Percentiles rank a stretch among this genome's conserved stretches.
These are phyloP conservation scores for Perognathus longimembris DNA, from an alignment of 2,113 vertebrate species.

Conservation along the genomic window DNA sequence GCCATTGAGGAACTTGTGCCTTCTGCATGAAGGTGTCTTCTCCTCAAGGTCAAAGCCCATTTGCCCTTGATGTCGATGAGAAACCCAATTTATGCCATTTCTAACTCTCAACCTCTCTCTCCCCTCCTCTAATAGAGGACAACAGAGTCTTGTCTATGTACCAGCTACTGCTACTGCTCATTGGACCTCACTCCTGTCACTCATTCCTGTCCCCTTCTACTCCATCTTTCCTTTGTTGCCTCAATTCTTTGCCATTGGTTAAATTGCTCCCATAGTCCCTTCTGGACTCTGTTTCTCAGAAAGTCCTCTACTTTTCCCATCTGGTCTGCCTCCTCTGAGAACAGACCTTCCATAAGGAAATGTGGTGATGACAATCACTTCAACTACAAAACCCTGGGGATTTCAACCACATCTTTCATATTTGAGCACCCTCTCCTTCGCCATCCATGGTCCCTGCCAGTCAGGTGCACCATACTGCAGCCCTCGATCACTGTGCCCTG, in stretches of 20 bases:
- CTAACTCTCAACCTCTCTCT: not conserved
- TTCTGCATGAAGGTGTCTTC: not conserved
- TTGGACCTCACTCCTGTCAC: too few species aligned
- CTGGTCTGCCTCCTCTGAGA: not conserved
- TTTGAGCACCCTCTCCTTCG: too few species aligned
- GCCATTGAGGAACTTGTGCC: not conserved
- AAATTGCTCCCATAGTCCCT: not conserved
- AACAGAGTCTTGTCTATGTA: too few species aligned
- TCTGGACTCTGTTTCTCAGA: not conserved
- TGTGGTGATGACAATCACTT: not conserved
- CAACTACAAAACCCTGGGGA: not conserved
- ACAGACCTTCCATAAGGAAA: not conserved
- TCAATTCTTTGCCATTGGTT: not conserved
- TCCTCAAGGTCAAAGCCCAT: not conserved
- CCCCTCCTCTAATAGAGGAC: not conserved
- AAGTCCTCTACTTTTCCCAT: not conserved
- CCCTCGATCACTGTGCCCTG: too few species aligned
- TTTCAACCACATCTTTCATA: not conserved
- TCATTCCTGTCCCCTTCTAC: too few species aligned
- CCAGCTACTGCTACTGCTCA: too few species aligned
- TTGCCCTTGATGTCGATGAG: not conserved
- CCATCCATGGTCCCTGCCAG: not conserved
- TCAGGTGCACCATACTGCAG: too few species aligned
- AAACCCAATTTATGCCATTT: not conserved
- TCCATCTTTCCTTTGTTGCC: not conserved